Conservation (phyloP, 2,113 vertebrate species). For the Meles meles region DNA sequence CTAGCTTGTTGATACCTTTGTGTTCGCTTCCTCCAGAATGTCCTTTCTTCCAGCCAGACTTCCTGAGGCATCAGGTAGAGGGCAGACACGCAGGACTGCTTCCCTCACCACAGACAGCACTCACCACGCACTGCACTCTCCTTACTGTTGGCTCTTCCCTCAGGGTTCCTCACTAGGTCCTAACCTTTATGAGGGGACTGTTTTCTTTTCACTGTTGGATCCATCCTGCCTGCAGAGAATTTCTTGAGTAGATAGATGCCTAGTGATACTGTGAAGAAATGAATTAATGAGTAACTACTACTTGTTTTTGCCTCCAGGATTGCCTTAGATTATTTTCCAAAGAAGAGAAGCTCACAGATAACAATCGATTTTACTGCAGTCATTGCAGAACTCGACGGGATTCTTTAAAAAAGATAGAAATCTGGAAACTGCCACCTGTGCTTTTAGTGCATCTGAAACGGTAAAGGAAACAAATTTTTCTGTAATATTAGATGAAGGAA, state of each 20-base stretch:
- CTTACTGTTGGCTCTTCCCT: not conserved
- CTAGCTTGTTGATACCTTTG: not conserved
- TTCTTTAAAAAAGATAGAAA: slow-evolving; percentile 97
- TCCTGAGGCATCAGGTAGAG: not conserved
- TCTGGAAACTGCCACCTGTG: slow-evolving; percentile 98
- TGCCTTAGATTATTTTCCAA: slow-evolving; percentile 98
- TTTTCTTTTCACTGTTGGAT: not conserved
- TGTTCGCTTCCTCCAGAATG: not conserved
- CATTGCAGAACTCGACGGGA: slow-evolving; percentile 96
- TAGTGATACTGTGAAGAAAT: not conserved
- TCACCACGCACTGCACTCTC: no score
- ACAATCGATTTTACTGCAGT: slow-evolving; percentile 96
- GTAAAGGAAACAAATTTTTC: slow-evolving; percentile 75
- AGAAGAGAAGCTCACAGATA: slow-evolving; percentile 96
- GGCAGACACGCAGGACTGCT: not conserved
- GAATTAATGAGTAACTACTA: not conserved
- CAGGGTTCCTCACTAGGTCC: not conserved
- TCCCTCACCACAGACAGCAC: not conserved
- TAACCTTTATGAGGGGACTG: not conserved
- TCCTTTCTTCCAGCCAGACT: not conserved
- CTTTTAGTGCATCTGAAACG: slow-evolving; percentile 96
- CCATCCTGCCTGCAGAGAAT: not conserved
- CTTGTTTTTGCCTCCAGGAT: slow-evolving; percentile 83
- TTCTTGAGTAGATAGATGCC: not conserved
- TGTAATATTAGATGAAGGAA: not conserved